Evolutionary conservation across 2,113 vertebrate genomes (phyloP).

Genomic region (Austrofundulus limnaeus): DNA sequence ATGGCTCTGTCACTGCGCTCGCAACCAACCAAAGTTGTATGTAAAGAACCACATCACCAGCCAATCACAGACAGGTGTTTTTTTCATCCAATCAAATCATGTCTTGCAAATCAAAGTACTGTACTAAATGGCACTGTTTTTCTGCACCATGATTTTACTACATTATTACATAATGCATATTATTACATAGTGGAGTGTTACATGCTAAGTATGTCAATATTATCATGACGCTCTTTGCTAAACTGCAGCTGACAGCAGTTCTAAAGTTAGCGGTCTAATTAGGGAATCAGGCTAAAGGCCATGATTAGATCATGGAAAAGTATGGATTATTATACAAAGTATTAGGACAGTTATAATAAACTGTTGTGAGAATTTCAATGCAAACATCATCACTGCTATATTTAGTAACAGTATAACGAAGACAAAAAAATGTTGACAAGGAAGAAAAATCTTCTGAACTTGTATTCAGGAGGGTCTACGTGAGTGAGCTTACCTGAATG

Average conservation of each 20-base stretch:
- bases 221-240: not conserved
- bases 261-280: slow-evolving; percentile 9
- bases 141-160: no score
- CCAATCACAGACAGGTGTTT: no score
- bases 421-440: not conserved
- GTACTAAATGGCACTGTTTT: no score
- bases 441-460: no score
- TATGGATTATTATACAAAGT: not conserved
- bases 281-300: not conserved
- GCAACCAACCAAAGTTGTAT: no score
- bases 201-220: no score
- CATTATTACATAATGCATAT: no score
- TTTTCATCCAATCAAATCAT: no score
- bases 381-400: not conserved
- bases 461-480: not conserved
- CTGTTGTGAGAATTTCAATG: not conserved
- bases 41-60: no score
- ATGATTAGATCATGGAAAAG: not conserved
- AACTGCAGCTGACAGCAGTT: slow-evolving; percentile 12
- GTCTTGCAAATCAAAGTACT: no score
- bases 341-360: not conserved
- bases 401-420: not conserved
- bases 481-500: slow-evolving; percentile 27
- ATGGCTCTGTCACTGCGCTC: no score
- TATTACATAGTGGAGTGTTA: no score